These are phyloP conservation scores for Drosophila tristis DNA, from an alignment of 1,140 invertebrate genomes.

Conservation along the genomic window DNA sequence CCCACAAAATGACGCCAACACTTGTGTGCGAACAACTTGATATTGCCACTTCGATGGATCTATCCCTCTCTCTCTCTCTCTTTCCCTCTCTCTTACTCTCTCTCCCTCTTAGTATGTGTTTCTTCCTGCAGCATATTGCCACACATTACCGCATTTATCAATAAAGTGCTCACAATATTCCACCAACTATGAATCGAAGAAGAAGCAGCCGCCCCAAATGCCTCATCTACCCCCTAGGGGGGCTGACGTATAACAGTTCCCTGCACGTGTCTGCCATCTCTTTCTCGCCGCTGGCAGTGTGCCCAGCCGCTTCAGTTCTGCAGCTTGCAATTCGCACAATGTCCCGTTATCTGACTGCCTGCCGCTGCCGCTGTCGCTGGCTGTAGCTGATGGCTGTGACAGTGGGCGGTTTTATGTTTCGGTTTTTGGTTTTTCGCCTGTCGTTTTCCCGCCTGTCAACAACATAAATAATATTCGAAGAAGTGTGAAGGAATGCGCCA, in stretches of 20 bases:
- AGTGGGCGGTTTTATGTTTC: conserved; percentile 76
- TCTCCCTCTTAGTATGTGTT: conserved; percentile 6
- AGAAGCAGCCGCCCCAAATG: neutral
- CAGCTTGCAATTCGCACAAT: conserved; percentile 65
- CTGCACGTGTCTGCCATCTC: conserved; percentile 6
- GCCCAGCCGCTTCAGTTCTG: conserved; percentile 28
- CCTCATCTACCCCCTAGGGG: neutral
- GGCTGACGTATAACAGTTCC: neutral
- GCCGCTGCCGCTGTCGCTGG: conserved; percentile 25
- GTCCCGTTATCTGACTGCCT: conserved; percentile 59
- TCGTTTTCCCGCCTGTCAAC: conserved; percentile 63
- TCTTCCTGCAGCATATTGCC: conserved; percentile 46
- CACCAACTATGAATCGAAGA: conserved; percentile 10
- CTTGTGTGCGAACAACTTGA: conserved; percentile 49
- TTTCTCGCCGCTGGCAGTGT: conserved; percentile 20
- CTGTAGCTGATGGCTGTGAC: conserved; percentile 22
- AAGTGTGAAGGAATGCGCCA: conserved; percentile 61
- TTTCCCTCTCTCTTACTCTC: conserved; percentile 5
- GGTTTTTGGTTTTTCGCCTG: conserved; percentile 51
- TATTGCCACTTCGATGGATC: conserved; percentile 27
- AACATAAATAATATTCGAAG: conserved; percentile 75
- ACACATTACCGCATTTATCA: conserved; percentile 70
- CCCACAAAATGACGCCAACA: conserved; percentile 41
- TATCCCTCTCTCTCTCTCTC: conserved; percentile 9
- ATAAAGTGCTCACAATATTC: conserved; percentile 59